Conservation (phyloP, 1,140 invertebrate species). For the Pemphigus obesinymphae region DNA sequence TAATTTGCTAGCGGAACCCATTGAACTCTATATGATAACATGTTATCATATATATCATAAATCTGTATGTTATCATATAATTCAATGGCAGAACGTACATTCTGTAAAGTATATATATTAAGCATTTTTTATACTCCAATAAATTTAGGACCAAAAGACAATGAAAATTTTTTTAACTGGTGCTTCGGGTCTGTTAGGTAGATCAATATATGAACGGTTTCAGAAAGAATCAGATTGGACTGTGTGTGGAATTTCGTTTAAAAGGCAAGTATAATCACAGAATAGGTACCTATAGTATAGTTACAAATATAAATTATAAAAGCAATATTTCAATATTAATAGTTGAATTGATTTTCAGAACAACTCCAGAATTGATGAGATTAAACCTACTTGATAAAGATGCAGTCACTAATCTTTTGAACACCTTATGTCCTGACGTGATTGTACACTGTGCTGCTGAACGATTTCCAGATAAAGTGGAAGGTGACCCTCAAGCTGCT, state of each 20-base stretch:
- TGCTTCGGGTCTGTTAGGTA: constrained; percentile 55
- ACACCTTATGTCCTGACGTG: constrained; percentile 52
- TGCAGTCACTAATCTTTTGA: constrained; percentile 49
- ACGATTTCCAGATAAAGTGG: constrained; percentile 55
- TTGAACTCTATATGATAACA: no score
- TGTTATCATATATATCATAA: no score
- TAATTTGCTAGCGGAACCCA: no score
- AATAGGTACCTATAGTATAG: neutral
- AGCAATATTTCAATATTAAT: neutral
- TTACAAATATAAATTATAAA: neutral
- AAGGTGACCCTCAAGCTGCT: constrained; percentile 52
- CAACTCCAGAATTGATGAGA: constrained; percentile 48
- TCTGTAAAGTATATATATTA: no score
- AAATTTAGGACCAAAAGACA: no score
- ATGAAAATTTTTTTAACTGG: constrained; percentile 53
- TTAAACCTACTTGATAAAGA: constrained; percentile 51
- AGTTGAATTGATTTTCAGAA: constrained; percentile 44
- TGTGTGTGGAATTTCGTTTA: constrained; percentile 52
- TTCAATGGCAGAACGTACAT: no score
- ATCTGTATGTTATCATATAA: no score
- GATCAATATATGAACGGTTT: constrained; percentile 52
- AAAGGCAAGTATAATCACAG: constrained; percentile 46
- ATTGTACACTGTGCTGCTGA: constrained; percentile 58
- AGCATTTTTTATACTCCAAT: no score
- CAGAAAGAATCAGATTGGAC: constrained; percentile 48